Evolutionary conservation across 92 coral and sea anemone species (phyloP).

Genomic region (Porites evermanni): DNA sequence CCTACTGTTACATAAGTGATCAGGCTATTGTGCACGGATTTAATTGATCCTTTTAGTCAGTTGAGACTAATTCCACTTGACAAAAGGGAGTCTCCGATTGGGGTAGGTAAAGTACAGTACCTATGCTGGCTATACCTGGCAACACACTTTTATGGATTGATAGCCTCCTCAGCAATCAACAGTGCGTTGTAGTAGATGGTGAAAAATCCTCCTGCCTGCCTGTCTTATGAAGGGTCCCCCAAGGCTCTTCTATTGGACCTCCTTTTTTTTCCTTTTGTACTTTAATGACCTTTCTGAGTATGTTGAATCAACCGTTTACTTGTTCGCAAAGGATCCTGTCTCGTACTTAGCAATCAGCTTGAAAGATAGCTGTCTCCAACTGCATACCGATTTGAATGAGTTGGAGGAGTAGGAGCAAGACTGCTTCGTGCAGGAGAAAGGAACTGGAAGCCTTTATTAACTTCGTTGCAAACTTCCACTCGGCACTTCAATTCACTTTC

Average conservation of each 20-base stretch:
- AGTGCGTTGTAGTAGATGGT: constrained; percentile 42
- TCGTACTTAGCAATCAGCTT: neutral
- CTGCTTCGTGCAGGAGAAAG: too few relatives aligned
- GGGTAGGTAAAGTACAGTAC: too few relatives aligned
- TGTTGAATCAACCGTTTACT: constrained; percentile 5
- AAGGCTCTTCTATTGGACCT: neutral
- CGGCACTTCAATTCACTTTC: neutral
- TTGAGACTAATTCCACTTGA: too few relatives aligned
- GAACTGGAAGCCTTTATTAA: too few relatives aligned
- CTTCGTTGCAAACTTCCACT: neutral
- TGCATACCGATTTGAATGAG: neutral
- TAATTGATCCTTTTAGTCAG: too few relatives aligned
- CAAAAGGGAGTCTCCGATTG: too few relatives aligned
- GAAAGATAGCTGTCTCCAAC: constrained; percentile 17
- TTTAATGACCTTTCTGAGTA: constrained; percentile 2
- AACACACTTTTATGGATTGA: constrained; percentile 19
- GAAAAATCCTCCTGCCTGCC: constrained; percentile 21
- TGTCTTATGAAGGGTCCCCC: constrained; percentile 18
- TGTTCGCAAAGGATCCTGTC: constrained; percentile 19
- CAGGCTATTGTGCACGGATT: too few relatives aligned
- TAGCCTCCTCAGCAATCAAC: constrained; percentile 15
- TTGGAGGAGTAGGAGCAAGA: too few relatives aligned
- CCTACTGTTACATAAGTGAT: too few relatives aligned
- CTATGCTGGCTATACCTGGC: neutral
- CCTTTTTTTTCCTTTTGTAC: too few relatives aligned